These are phyloP conservation scores for Cottoperca gobio DNA, from an alignment of 2,797 vertebrate genomes.

Conservation along the genomic window DNA sequence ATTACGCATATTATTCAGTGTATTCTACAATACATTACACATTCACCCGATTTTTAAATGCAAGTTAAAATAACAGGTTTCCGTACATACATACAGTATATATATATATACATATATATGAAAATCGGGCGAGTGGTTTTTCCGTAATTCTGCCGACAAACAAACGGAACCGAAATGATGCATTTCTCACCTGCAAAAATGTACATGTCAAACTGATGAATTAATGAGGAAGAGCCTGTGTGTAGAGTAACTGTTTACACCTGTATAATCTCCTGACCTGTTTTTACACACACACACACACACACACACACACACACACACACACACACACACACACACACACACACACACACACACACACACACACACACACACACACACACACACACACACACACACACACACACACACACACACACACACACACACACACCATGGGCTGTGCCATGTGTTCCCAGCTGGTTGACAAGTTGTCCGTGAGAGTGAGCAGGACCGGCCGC, in stretches of 20 bases:
- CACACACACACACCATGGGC: conserved; percentile 56
- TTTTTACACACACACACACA: conserved; percentile 8
- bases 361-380: neutral
- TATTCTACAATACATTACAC: neutral
- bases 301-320: conserved; percentile 3
- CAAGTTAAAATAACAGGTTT: neutral
- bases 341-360: neutral
- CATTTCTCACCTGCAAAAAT: neutral
- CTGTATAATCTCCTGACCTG: conserved; percentile 20
- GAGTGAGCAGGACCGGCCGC: conserved; percentile 48
- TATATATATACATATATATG: neutral
- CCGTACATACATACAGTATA: neutral
- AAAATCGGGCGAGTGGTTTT: too few species aligned
- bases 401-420: neutral
- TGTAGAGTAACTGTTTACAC: conserved; percentile 14
- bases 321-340: neutral
- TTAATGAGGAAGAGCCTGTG: conserved; percentile 11
- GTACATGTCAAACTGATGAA: neutral
- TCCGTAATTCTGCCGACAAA: too few species aligned
- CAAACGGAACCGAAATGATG: neutral
- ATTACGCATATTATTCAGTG: neutral
- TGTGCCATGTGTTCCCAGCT: conserved; percentile 82
- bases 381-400: conserved; percentile 3
- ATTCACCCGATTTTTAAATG: neutral
- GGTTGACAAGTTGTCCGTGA: conserved; percentile 79